These are phyloP conservation scores for Ellobium chinense DNA, from an alignment of 2,888 invertebrate species.

Conservation along the genomic window DNA sequence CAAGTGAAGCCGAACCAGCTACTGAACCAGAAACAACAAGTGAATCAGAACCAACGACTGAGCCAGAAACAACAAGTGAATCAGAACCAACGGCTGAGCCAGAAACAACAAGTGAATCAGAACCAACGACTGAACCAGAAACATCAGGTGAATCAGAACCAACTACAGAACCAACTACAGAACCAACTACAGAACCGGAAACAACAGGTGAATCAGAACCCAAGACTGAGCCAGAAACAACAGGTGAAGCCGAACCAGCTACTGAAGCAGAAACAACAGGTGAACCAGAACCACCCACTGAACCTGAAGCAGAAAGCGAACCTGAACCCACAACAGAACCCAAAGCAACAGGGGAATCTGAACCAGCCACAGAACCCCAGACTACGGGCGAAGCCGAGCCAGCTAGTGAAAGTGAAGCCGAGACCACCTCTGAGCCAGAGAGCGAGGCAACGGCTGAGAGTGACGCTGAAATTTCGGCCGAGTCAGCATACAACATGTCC, in stretches of 20 bases:
- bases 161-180: slow-evolving; percentile 24
- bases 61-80: not conserved
- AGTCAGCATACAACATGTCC: not conserved
- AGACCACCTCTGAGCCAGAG: slow-evolving; percentile 44
- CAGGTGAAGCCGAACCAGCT: slow-evolving; percentile 12
- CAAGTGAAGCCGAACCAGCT: not conserved
- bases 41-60: not conserved
- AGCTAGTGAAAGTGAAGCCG: slow-evolving; percentile 43
- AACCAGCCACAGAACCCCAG: slow-evolving; percentile 41
- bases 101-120: not conserved
- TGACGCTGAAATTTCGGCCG: slow-evolving; percentile 42
- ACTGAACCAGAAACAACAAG: not conserved
- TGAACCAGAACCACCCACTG: slow-evolving; percentile 37
- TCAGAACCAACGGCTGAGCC: not conserved
- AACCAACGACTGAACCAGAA: not conserved
- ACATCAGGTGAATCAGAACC: slow-evolving; percentile 27
- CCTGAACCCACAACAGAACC: slow-evolving; percentile 36
- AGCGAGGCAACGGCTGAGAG: slow-evolving; percentile 33
- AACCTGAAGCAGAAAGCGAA: slow-evolving; percentile 36
- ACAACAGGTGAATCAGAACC: slow-evolving; percentile 16
- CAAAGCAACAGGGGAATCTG: slow-evolving; percentile 40
- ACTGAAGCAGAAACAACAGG: slow-evolving; percentile 29
- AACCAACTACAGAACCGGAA: slow-evolving; percentile 5
- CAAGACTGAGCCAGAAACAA: not conserved
- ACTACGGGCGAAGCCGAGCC: slow-evolving; percentile 42